A percentile compares a stretch with the other conserved stretches of the same genome.
Conservation (phyloP, 2,888 invertebrate species). For the Lasioglossum morio region DNA sequence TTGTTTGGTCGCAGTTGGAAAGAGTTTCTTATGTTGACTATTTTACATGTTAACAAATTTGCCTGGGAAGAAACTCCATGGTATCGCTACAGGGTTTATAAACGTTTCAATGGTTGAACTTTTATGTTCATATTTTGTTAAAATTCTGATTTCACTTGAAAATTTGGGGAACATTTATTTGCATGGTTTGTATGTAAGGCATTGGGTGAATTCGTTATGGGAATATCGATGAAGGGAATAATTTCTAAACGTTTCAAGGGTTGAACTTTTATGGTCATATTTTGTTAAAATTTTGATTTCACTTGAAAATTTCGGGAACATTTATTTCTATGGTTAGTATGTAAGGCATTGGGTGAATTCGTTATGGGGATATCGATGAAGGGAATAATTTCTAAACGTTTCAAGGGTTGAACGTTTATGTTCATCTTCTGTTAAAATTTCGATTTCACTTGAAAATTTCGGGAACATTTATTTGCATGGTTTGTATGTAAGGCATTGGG, state of each 20-base stretch:
- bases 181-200: neutral
- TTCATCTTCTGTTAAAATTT: neutral
- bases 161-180: neutral
- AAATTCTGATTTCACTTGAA: neutral
- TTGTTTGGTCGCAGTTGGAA: neutral
- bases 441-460: neutral
- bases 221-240: neutral
- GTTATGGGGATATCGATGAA: too few relatives aligned
- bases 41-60: neutral
- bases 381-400: too few relatives aligned
- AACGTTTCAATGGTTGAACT: neutral
- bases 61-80: neutral
- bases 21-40: neutral
- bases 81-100: neutral
- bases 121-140: too few relatives aligned
- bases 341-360: too few relatives aligned
- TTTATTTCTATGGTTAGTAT: too few relatives aligned
- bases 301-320: too few relatives aligned
- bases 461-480: neutral
- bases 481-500: neutral
- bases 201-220: constrained; percentile 6
- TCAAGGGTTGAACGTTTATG: too few relatives aligned
- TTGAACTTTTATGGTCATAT: too few relatives aligned
- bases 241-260: too few relatives aligned
- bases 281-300: too few relatives aligned